Conservation (phyloP, 1,140 invertebrate genomes). For the Heliconius hermathena region DNA sequence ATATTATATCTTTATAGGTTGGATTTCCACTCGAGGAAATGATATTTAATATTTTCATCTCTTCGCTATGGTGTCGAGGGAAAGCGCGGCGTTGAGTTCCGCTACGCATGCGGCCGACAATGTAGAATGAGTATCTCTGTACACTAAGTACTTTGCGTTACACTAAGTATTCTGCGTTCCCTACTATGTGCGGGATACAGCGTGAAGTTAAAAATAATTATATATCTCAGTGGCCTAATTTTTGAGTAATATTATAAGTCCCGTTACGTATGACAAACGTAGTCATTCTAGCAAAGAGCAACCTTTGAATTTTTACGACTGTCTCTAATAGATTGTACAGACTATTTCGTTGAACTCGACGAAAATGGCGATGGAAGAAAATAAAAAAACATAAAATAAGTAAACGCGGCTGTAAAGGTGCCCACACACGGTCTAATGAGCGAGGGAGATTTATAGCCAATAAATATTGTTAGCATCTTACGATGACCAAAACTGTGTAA, state of each 20-base stretch:
- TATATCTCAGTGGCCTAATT: not conserved
- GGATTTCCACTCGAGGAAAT: no score
- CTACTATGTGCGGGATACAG: no score
- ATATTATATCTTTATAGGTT: no score
- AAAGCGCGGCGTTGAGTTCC: no score
- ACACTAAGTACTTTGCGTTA: no score
- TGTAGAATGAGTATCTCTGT: no score
- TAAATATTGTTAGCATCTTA: conserved; percentile 62
- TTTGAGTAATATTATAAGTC: not conserved
- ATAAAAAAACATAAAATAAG: conserved; percentile 39
- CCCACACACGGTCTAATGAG: conserved; percentile 72
- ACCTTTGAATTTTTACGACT: conserved; percentile 40
- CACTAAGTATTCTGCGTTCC: no score
- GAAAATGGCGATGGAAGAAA: conserved; percentile 42
- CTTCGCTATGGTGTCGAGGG: no score
- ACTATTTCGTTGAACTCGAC: conserved; percentile 50
- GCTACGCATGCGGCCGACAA: no score
- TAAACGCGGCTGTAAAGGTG: conserved; percentile 58
- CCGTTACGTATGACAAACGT: not conserved
- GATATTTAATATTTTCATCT: no score
- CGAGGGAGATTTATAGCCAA: conserved; percentile 58
- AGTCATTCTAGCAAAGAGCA: conserved; percentile 17
- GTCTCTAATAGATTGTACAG: conserved; percentile 34
- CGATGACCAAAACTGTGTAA: conserved; percentile 44
- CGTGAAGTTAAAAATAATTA: no score